A percentile compares a stretch with the other conserved stretches of the same genome.
Evolutionary conservation across 2,797 vertebrate genomes (phyloP).

Genomic region (Epinephelus malabaricus): DNA sequence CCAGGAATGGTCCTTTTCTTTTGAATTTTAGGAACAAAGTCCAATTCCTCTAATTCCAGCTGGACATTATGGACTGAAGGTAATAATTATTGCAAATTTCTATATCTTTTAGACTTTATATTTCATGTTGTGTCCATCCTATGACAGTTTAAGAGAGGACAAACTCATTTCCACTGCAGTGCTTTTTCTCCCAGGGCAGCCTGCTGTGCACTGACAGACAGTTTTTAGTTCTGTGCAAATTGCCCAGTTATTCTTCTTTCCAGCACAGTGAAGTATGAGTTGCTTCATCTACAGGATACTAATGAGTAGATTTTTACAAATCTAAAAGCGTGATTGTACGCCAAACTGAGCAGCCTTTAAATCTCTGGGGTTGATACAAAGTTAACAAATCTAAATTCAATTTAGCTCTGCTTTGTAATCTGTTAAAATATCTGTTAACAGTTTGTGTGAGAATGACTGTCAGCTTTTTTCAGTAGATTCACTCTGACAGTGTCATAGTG

Average conservation of each 20-base stretch:
- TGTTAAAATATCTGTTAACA: constrained; percentile 1
- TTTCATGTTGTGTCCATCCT: constrained; percentile 3
- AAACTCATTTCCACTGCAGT: constrained; percentile 36
- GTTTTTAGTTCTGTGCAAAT: constrained; percentile 50
- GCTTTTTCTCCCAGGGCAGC: constrained; percentile 37
- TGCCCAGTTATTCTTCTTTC: constrained; percentile 47
- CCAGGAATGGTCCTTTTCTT: not conserved
- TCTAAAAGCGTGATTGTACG: not conserved
- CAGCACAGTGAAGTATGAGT: constrained; percentile 43
- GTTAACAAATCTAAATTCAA: not conserved
- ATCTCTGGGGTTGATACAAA: not conserved
- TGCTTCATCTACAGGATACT: constrained; percentile 17
- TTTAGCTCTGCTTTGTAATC: constrained; percentile 13
- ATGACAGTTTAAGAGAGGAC: constrained; percentile 33
- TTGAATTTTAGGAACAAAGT: no score
- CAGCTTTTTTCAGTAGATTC: constrained; percentile 14
- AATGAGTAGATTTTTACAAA: constrained; percentile 17
- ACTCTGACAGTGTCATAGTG: constrained; percentile 41
- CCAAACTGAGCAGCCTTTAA: not conserved
- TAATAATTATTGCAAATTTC: not conserved
- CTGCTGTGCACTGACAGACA: constrained; percentile 43
- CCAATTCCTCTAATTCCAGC: not conserved
- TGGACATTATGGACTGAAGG: not conserved
- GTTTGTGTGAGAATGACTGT: constrained; percentile 5
- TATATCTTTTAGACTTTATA: not conserved